Base-by-base conservation (phyloP, 2,888 invertebrate species). In the Resseliella maxima region DNA sequence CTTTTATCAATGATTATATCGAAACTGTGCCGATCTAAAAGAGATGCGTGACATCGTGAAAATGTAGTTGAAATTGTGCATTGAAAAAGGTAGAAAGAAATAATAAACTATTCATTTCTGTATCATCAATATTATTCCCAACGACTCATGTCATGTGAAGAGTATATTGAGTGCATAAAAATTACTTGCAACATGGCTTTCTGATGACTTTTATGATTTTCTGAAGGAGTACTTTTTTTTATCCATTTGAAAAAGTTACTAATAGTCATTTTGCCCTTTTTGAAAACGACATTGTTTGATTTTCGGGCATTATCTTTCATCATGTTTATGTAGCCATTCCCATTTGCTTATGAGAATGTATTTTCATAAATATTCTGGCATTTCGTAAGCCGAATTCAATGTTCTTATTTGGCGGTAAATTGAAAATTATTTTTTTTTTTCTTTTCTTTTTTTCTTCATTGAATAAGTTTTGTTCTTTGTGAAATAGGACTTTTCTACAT, bases 171-270 rank as follows among this genome's bases (percentile, higher is more conserved):
- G n/a, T 50, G 21, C 18, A 12, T 12, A 50, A 50, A 18, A 12
- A 21, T 12, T 31, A 72, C 72, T 72, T 12, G 31, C 35, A n/a
- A 31, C 72, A 72, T 31, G 72, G 24, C 59, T 59, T 59, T 72
- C 72, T 72, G 72, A 15, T 31, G 72, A n/a, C 31, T 72, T 31
- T 72, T 72, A 5, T 72, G 72, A 72, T 72, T 72, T 72, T 27
- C 1, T 31, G 31, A 15, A 72, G 31, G 15, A 31, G 46, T 18
- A 15, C 12, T 21, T 35, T 72, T 12, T 27, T 59, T 27, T 72
- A 72, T 72, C 27, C 72, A 72, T 72, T 72, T 72, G n/a, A 72
- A 72, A 72, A 72, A 72, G 72, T 72, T 72, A 72, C 72, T 31
- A 72, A 72, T 72, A 72, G 72, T 72, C 72, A 72, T 72, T 59